A percentile compares a stretch with the other conserved stretches of the same genome.
These are phyloP conservation scores for Automeris io DNA, from an alignment of 2,888 invertebrate species.

Conservation along the genomic window DNA sequence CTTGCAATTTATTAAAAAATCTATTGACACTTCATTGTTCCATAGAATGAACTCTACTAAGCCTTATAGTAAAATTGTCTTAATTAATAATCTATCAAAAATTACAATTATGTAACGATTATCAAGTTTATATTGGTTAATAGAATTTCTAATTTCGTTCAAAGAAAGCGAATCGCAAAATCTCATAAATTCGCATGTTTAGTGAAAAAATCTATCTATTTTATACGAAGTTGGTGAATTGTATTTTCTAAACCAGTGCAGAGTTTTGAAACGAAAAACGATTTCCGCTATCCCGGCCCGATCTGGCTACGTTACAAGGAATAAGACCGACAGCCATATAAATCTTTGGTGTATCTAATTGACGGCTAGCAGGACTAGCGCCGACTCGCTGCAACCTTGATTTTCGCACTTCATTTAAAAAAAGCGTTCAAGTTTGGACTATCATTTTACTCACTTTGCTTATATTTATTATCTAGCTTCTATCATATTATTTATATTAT, in stretches of 20 bases:
- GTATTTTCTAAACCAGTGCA: constrained; percentile 26
- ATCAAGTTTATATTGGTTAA: too few relatives aligned
- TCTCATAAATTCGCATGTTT: constrained; percentile 30
- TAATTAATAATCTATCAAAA: too few relatives aligned
- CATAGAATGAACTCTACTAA: too few relatives aligned
- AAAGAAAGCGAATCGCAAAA: constrained; percentile 16
- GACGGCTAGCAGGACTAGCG: constrained; percentile 53
- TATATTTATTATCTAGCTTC: too few relatives aligned
- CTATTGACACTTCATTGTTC: too few relatives aligned
- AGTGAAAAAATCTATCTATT: constrained; percentile 25
- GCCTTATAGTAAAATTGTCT: too few relatives aligned
- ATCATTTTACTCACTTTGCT: too few relatives aligned
- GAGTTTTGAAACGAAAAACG: constrained; percentile 44
- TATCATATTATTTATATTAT: too few relatives aligned
- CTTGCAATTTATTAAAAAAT: too few relatives aligned
- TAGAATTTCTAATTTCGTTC: background rate
- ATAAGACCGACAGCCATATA: constrained; percentile 68
- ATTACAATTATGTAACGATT: too few relatives aligned
- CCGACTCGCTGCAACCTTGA: constrained; percentile 38
- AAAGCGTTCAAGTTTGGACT: constrained; percentile 20
- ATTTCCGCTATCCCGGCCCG: constrained; percentile 42
- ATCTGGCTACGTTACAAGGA: constrained; percentile 34
- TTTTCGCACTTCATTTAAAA: constrained; percentile 45
- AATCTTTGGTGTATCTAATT: constrained; percentile 70
- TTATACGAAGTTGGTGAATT: constrained; percentile 28